These are phyloP conservation scores for Ptilorrhoa leucosticta DNA, from an alignment of 2,113 vertebrate species.

Conservation along the genomic window DNA sequence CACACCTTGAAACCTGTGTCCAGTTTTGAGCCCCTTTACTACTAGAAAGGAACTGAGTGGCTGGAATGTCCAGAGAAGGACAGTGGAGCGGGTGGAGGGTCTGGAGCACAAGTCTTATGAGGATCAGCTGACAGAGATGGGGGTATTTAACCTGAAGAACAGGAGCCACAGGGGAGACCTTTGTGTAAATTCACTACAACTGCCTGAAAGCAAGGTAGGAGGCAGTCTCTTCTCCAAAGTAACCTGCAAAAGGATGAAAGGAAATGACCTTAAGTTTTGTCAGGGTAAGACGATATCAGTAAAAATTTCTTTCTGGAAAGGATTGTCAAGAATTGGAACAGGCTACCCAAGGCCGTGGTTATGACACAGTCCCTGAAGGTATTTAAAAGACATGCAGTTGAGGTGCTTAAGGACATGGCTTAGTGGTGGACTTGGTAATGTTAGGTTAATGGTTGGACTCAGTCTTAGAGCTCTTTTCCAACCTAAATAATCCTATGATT, in stretches of 20 bases:
- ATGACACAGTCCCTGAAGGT: background rate
- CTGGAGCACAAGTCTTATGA: background rate
- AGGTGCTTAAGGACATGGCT: background rate
- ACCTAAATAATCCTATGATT: background rate
- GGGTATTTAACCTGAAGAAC: background rate
- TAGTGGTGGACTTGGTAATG: background rate
- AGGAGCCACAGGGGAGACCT: background rate
- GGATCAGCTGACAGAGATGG: background rate
- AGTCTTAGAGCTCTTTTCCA: background rate
- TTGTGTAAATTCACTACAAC: background rate
- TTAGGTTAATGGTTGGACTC: background rate
- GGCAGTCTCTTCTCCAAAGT: background rate
- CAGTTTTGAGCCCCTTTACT: background rate
- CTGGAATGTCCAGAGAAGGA: background rate
- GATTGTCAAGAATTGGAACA: background rate
- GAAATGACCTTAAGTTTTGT: background rate
- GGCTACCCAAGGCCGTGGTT: background rate
- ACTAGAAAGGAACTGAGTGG: background rate
- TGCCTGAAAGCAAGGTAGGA: background rate
- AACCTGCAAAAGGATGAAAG: background rate
- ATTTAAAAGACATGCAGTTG: background rate
- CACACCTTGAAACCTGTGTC: fast-evolving
- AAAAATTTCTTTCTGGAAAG: background rate
- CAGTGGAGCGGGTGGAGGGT: background rate
- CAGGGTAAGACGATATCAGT: background rate